phyloP scores from a whole-genome alignment of 2,888 invertebrate species.

The Coleophora flavipennella region DNA sequence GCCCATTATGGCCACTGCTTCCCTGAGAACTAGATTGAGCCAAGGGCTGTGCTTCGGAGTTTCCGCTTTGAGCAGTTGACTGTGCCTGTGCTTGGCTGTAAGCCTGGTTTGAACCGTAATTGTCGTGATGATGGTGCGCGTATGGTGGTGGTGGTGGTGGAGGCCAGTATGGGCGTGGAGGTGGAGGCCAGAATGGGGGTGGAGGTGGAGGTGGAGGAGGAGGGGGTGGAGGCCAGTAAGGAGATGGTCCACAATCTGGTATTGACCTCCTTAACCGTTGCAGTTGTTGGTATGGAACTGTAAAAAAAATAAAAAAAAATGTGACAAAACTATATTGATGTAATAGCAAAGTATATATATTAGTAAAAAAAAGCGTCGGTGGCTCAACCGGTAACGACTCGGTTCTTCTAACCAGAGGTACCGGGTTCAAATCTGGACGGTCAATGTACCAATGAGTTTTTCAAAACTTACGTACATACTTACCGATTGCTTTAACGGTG shows the following conservation, averaged over 20 bases:
- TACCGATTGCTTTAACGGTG: no score
- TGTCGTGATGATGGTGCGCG: slow-evolving; percentile 1
- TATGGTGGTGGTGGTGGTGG: slow-evolving; percentile 3
- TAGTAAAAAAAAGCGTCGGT: no score
- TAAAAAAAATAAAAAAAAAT: neutral
- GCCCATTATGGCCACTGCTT: neutral
- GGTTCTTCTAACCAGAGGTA: no score
- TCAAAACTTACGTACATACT: no score
- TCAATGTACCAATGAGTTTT: no score
- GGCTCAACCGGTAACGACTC: no score
- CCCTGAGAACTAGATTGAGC: neutral
- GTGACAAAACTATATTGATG: neutral
- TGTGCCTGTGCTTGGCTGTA: slow-evolving; percentile 1
- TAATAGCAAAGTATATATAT: no score
- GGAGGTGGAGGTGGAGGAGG: slow-evolving; percentile 9
- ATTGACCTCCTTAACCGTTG: slow-evolving; percentile 41
- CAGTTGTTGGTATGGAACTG: neutral
- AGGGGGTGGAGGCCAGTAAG: slow-evolving; percentile 5
- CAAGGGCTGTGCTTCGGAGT: neutral
- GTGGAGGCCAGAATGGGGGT: slow-evolving; percentile 5
- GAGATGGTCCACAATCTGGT: slow-evolving; percentile 20
- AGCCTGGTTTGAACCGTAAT: neutral
- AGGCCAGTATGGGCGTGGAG: slow-evolving; percentile 7
- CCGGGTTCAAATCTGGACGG: no score
- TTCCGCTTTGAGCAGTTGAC: neutral